Percentiles rank a stretch among this genome's conserved stretches.
Conservation (phyloP, 2,113 vertebrate species). For the Varanus komodoensis region DNA sequence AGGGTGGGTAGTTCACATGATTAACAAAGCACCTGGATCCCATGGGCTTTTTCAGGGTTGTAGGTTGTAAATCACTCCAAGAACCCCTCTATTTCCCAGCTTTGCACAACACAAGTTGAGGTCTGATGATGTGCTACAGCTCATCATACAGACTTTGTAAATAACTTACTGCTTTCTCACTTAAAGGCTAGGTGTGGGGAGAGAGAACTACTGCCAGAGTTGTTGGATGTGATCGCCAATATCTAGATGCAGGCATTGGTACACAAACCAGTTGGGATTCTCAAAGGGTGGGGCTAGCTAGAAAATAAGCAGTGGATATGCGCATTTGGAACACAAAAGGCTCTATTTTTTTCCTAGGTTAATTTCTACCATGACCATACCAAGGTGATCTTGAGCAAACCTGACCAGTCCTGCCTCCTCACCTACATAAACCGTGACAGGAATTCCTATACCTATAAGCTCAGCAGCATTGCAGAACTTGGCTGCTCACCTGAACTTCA, state of each 20-base stretch:
- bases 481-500: slow-evolving; percentile 91
- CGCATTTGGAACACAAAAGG: background rate
- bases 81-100: too few species aligned
- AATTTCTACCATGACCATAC: slow-evolving; percentile 98
- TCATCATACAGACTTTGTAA: too few species aligned
- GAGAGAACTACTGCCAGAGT: background rate
- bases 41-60: too few species aligned
- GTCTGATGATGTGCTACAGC: too few species aligned
- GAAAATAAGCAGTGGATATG: background rate
- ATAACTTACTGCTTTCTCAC: background rate
- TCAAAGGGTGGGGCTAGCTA: background rate
- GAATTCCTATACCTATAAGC: slow-evolving; percentile 88
- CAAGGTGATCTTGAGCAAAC: slow-evolving; percentile 95
- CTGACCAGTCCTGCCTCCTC: slow-evolving; percentile 88
- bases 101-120: too few species aligned
- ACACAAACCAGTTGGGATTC: background rate
- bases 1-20: too few species aligned
- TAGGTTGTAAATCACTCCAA: too few species aligned
- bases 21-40: too few species aligned
- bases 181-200: too few species aligned
- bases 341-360: slow-evolving; percentile 78
- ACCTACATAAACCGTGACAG: slow-evolving; percentile 95
- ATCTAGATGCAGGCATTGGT: background rate
- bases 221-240: background rate
- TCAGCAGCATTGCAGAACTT: slow-evolving; percentile 86